phyloP scores from a whole-genome alignment of 2,113 vertebrate genomes.

The Tiliqua scincoides region DNA sequence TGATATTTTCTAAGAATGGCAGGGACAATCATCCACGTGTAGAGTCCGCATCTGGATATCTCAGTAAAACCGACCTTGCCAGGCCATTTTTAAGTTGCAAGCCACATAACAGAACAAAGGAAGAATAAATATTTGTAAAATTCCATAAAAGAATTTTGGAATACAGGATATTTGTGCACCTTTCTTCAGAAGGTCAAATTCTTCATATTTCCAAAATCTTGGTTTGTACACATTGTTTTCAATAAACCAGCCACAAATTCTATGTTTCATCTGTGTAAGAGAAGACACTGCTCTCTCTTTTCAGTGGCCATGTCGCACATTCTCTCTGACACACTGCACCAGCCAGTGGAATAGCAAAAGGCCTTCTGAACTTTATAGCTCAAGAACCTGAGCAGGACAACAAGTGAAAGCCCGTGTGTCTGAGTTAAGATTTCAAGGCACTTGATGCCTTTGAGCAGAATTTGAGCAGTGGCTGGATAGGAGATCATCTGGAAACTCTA shows the following conservation, averaged over 20 bases:
- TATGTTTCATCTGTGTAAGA: neutral
- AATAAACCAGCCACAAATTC: neutral
- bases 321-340: neutral
- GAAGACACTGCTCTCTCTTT: neutral
- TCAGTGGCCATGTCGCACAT: neutral
- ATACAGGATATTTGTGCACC: constrained; percentile 25
- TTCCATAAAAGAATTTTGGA: constrained; percentile 52
- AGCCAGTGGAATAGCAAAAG: constrained; percentile 23
- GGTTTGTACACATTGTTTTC: constrained; percentile 8
- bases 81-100: constrained; percentile 35
- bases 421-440: too few relatives aligned
- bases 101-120: constrained; percentile 32
- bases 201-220: constrained; percentile 12
- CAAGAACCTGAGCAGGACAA: neutral
- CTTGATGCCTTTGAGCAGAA: too few relatives aligned
- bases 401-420: neutral
- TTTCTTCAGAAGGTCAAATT: neutral
- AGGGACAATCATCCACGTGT: constrained; percentile 12
- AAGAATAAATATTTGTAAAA: constrained; percentile 46
- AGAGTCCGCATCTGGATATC: neutral
- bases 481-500: too few relatives aligned
- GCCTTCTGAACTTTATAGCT: neutral
- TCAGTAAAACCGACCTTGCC: constrained; percentile 25
- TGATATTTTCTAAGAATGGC: constrained; percentile 3
- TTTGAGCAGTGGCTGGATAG: too few relatives aligned